Evolutionary conservation across 2,113 vertebrate genomes (phyloP).

Genomic region (Euleptes europaea): DNA sequence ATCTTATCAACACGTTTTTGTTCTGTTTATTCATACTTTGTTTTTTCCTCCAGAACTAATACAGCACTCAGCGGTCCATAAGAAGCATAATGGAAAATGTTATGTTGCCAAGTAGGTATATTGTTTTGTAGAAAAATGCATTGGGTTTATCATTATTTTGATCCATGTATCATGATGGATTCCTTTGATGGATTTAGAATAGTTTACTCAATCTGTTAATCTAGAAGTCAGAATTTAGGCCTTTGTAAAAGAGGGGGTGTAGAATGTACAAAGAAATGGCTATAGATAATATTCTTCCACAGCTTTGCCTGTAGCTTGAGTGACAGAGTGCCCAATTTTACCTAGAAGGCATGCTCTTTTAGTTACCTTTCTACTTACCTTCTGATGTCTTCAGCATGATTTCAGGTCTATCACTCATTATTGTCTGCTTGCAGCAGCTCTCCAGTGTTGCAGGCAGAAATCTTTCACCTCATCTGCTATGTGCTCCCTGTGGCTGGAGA

Average conservation of each 20-base stretch:
- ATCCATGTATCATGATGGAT: not conserved
- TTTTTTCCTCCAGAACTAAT: constrained; percentile 73
- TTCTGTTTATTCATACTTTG: not conserved
- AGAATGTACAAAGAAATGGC: too few relatives aligned
- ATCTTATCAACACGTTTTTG: not conserved
- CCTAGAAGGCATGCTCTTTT: too few relatives aligned
- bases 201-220: not conserved
- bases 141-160: not conserved
- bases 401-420: not conserved
- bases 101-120: constrained; percentile 81
- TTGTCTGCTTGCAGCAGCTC: too few relatives aligned
- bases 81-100: constrained; percentile 85
- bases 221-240: not conserved
- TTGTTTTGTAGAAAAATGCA: not conserved
- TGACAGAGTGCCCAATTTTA: not conserved
- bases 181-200: not conserved
- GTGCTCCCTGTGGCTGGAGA: too few relatives aligned
- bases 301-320: not conserved
- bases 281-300: too few relatives aligned
- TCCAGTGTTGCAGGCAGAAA: too few relatives aligned
- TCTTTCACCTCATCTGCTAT: not conserved
- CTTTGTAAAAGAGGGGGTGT: not conserved
- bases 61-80: constrained; percentile 82
- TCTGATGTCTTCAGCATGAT: not conserved
- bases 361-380: not conserved